Percentiles rank a stretch among this genome's conserved stretches.
Evolutionary conservation across 1,140 invertebrate species (phyloP).

Genomic region (Tetranychus urticae): DNA sequence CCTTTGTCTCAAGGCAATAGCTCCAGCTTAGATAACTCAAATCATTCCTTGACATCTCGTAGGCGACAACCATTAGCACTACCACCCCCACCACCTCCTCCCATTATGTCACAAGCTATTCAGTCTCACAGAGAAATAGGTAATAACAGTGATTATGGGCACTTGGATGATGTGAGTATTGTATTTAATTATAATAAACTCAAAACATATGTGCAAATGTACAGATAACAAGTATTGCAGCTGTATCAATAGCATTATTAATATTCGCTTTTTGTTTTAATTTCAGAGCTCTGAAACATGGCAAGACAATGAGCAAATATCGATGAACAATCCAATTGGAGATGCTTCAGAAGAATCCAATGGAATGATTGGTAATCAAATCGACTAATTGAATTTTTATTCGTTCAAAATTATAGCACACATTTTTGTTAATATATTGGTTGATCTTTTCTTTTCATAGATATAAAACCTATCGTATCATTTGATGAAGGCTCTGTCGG

Average conservation of each 20-base stretch:
- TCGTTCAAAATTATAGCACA: background rate
- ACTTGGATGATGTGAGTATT: background rate
- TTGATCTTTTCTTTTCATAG: background rate
- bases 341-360: background rate
- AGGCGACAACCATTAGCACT: background rate
- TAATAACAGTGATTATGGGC: background rate
- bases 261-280: background rate
- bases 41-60: background rate
- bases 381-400: background rate
- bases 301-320: background rate
- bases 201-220: no score
- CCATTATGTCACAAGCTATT: background rate
- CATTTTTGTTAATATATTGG: background rate
- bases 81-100: background rate
- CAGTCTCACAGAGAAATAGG: background rate
- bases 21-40: no score
- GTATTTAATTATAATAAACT: background rate
- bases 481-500: constrained; percentile 5
- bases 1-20: background rate
- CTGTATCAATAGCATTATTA: background rate
- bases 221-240: background rate
- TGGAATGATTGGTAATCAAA: background rate
- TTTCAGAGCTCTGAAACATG: background rate
- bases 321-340: background rate
- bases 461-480: constrained; percentile 9